These are phyloP conservation scores for Sweltsa coloradensis DNA, from an alignment of 1,140 invertebrate species.

Conservation along the genomic window DNA sequence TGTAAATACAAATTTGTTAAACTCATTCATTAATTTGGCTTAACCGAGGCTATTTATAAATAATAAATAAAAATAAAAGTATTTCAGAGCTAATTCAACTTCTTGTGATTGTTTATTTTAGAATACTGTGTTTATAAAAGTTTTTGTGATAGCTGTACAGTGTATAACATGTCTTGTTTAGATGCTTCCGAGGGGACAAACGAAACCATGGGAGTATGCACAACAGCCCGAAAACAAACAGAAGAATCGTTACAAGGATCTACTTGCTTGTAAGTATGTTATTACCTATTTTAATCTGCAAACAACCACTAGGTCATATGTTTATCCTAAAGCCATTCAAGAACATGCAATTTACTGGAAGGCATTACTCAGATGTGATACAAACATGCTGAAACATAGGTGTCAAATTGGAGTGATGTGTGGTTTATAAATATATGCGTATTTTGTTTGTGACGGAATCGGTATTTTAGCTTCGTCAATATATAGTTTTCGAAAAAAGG, in stretches of 20 bases:
- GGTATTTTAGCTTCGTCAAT: too few species aligned
- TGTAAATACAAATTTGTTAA: too few species aligned
- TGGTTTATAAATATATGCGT: too few species aligned
- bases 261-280: slow-evolving; percentile 46
- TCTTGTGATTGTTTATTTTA: too few species aligned
- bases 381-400: slow-evolving; percentile 3
- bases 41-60: too few species aligned
- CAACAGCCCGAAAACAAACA: slow-evolving; percentile 42
- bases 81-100: background rate
- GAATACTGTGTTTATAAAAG: slow-evolving; percentile 17
- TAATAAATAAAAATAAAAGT: slow-evolving; percentile 3
- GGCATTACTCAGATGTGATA: too few species aligned
- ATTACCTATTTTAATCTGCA: background rate
- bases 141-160: background rate
- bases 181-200: slow-evolving; percentile 23
- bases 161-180: slow-evolving; percentile 7
- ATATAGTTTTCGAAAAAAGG: too few species aligned
- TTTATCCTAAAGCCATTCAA: too few species aligned
- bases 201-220: slow-evolving; percentile 21
- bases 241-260: slow-evolving; percentile 63
- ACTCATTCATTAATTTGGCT: too few species aligned
- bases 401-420: background rate
- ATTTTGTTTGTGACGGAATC: too few species aligned
- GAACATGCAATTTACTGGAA: too few species aligned
- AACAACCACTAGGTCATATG: too few species aligned